Evolutionary conservation across 2,888 invertebrate species (phyloP).

Genomic region (Pardosa pseudoannulata): DNA sequence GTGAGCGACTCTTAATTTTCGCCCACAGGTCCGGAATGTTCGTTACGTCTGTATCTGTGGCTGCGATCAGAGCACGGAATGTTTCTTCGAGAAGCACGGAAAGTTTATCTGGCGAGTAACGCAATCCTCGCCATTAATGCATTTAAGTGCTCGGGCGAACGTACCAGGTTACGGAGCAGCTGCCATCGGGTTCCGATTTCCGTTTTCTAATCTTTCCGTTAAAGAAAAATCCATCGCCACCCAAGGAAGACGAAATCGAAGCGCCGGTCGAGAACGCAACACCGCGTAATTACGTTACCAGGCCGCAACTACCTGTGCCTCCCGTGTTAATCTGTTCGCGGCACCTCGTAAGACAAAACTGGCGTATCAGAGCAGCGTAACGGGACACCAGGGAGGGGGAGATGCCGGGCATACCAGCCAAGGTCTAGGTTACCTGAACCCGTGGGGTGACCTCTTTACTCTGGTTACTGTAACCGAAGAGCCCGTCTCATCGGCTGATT

Average conservation of each 20-base stretch:
- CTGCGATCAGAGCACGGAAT: no score
- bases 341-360: constrained; percentile 70
- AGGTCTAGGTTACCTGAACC: constrained; percentile 62
- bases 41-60: no score
- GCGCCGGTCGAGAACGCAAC: constrained; percentile 10
- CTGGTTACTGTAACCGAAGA: constrained; percentile 50
- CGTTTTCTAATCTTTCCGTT: constrained; percentile 34
- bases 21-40: no score
- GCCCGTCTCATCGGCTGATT: neutral
- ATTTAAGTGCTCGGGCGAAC: constrained; percentile 4
- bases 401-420: constrained; percentile 60
- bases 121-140: constrained; percentile 1
- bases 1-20: no score
- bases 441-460: constrained; percentile 53
- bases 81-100: no score
- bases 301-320: constrained; percentile 22
- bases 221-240: constrained; percentile 32
- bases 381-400: neutral
- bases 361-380: constrained; percentile 13
- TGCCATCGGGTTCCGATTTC: constrained; percentile 43
- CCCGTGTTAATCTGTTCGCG: constrained; percentile 53
- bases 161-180: constrained; percentile 27
- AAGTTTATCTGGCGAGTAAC: neutral
- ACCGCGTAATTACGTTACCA: constrained; percentile 54
- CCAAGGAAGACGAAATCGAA: constrained; percentile 41